phyloP scores from a whole-genome alignment of 2,113 vertebrate species.

The Leucopsar rothschildi region DNA sequence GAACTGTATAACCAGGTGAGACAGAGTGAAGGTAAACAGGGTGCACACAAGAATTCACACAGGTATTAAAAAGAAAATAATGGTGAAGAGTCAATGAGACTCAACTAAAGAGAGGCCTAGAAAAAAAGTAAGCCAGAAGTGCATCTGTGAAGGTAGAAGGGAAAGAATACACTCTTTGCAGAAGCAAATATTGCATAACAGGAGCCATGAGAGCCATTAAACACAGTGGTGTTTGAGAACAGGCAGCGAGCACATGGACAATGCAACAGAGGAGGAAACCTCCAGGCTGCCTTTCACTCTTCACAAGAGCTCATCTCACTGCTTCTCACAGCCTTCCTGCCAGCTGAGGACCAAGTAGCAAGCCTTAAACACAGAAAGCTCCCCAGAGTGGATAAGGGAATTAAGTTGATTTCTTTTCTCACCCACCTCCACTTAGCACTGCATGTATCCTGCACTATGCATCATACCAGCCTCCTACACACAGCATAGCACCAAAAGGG shows the following conservation, averaged over 20 bases:
- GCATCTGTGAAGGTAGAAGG: background rate
- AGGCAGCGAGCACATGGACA: background rate
- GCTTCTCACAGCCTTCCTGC: background rate
- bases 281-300: background rate
- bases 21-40: background rate
- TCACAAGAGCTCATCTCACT: background rate
- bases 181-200: background rate
- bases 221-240: background rate
- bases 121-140: background rate
- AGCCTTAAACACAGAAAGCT: background rate
- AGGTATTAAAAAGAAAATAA: background rate
- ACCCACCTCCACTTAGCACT: background rate
- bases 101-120: background rate
- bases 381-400: background rate
- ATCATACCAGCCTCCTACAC: background rate
- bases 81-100: background rate
- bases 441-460: accelerated
- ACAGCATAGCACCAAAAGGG: background rate
- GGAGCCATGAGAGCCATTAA: background rate
- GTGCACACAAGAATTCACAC: background rate
- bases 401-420: background rate
- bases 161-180: background rate
- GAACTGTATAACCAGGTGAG: too few relatives aligned
- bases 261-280: background rate
- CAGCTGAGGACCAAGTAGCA: background rate